Percentiles rank a stretch among this genome's conserved stretches.
phyloP scores from a whole-genome alignment of 1,140 invertebrate species.

The Drosophila albomicans region DNA sequence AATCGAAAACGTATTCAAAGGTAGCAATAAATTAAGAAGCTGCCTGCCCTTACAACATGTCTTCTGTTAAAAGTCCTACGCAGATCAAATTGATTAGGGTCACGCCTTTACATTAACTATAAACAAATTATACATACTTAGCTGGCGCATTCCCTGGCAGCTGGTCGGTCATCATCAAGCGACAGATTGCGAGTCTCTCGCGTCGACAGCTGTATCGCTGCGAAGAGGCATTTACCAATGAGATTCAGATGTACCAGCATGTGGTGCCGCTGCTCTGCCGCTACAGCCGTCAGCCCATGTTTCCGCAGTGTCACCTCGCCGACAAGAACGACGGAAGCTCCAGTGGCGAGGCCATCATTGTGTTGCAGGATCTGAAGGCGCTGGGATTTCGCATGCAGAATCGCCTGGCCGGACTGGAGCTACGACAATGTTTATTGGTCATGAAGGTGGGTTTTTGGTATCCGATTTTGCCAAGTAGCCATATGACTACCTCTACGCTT shows the following conservation, averaged over 20 bases:
- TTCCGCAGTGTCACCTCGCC: conserved; percentile 76
- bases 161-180: conserved; percentile 76
- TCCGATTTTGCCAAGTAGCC: no score
- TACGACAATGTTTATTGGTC: conserved; percentile 73
- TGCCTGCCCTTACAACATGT: no score
- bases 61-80: no score
- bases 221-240: conserved; percentile 78
- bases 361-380: conserved; percentile 75
- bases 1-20: no score
- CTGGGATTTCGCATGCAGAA: conserved; percentile 73
- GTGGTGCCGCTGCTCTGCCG: conserved; percentile 69
- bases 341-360: conserved; percentile 67
- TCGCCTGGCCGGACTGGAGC: conserved; percentile 68
- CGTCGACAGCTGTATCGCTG: conserved; percentile 80
- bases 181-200: conserved; percentile 78
- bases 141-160: conserved; percentile 39
- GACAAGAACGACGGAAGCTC: conserved; percentile 62
- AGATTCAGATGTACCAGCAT: conserved; percentile 77
- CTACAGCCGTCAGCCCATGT: conserved; percentile 64
- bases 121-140: conserved; percentile 14
- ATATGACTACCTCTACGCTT: background rate
- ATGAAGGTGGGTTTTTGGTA: conserved; percentile 67
- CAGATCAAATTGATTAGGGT: no score
- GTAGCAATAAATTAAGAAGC: no score
- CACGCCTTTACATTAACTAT: no score